These are phyloP conservation scores for Chydorus sphaericus DNA, from an alignment of 2,888 invertebrate species.

Conservation along the genomic window DNA sequence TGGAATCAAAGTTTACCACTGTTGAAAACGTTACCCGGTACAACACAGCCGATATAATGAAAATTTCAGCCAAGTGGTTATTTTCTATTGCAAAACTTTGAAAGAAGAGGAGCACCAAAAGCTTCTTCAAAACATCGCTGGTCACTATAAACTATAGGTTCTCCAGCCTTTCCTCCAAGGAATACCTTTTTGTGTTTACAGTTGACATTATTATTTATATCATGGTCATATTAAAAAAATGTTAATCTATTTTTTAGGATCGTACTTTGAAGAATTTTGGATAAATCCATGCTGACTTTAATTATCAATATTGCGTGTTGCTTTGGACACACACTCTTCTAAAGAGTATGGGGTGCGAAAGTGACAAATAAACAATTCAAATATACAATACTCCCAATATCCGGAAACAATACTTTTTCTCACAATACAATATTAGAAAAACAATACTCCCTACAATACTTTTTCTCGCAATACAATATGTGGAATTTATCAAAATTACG, in stretches of 20 bases:
- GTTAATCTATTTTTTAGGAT: no score
- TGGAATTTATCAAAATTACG: no score
- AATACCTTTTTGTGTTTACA: constrained; percentile 18
- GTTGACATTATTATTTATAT: background rate
- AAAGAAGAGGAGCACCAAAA: constrained; percentile 54
- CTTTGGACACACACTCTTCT: background rate
- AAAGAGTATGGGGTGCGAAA: no score
- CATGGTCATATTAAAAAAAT: no score
- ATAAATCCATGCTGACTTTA: constrained; percentile 63
- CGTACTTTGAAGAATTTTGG: constrained; percentile 69
- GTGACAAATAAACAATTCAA: no score
- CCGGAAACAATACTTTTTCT: no score
- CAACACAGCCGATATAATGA: constrained; percentile 72
- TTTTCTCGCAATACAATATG: no score
- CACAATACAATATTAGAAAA: no score
- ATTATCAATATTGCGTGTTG: constrained; percentile 51
- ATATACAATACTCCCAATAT: no score
- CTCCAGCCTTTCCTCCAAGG: constrained; percentile 76
- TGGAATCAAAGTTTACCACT: constrained; percentile 41
- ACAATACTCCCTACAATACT: no score
- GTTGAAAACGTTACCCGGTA: constrained; percentile 58
- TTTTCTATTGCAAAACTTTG: constrained; percentile 68
- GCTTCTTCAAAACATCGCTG: constrained; percentile 63
- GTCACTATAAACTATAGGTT: constrained; percentile 51
- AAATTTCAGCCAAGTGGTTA: constrained; percentile 69